Conservation (phyloP, 2,888 invertebrate species). For the Epicampocera succincta region DNA sequence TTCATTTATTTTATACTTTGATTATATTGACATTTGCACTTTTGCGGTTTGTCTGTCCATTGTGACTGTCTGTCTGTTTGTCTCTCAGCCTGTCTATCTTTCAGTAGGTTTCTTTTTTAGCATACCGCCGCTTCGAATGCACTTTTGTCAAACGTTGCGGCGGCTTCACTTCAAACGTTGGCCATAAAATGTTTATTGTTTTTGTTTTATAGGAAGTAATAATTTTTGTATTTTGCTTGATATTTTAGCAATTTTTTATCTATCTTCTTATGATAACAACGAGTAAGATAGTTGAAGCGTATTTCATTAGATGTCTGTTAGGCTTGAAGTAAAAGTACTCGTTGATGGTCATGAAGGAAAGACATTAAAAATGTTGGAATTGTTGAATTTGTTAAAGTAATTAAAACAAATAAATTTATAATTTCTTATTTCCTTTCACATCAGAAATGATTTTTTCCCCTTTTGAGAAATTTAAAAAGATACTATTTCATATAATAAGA, state of each 20-base stretch:
- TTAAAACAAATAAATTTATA: not conserved
- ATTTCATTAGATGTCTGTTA: not conserved
- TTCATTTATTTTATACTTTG: slow-evolving; percentile 59
- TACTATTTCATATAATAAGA: too few species aligned
- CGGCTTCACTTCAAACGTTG: slow-evolving; percentile 63
- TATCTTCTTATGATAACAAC: slow-evolving; percentile 56
- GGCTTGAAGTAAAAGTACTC: not conserved
- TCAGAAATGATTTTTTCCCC: too few species aligned
- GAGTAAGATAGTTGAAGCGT: slow-evolving; percentile 53
- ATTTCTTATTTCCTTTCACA: too few species aligned
- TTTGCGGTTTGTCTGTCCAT: slow-evolving; percentile 54
- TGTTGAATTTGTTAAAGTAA: not conserved
- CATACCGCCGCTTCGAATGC: slow-evolving; percentile 55
- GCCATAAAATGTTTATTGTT: slow-evolving; percentile 63
- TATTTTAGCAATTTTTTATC: slow-evolving; percentile 39
- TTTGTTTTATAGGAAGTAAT: slow-evolving; percentile 59
- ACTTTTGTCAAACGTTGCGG: slow-evolving; percentile 55
- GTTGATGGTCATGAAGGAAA: not conserved
- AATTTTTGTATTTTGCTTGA: slow-evolving; percentile 44
- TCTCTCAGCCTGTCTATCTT: slow-evolving; percentile 18
- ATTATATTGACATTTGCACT: slow-evolving; percentile 65
- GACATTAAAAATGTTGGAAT: not conserved
- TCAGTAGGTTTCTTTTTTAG: slow-evolving; percentile 37
- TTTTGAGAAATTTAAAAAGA: too few species aligned
- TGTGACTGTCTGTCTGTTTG: slow-evolving; percentile 4